Evolutionary conservation across 2,888 invertebrate species (phyloP), one percentile per base, ranked within the genome.

Genomic region (Hermaeophaga mercurialis): DNA sequence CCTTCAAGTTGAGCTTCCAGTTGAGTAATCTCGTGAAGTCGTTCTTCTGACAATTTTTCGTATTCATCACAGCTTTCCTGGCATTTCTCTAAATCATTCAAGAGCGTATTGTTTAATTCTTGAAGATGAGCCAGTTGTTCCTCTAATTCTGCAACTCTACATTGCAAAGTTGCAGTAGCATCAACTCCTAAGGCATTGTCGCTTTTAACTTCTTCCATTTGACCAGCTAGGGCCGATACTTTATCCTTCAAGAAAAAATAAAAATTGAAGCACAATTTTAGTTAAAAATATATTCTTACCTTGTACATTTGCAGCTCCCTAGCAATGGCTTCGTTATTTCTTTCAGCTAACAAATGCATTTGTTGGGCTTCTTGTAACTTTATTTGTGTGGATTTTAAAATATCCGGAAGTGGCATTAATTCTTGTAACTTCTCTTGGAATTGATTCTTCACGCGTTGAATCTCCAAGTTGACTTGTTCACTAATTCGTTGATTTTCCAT

Each of bases 391-490:
- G 85, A 84, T 69, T 86, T 87, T 61, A 89, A 73, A 19, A 88
- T 80, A 60, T 87, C 87, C 0, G 88, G 88, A 18, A 88, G 79
- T 0, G 88, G 87, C 0, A 85, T 83, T 43, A 88, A 74, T 73
- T 88, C 88, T 55, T 85, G 84, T 15, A 88, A 75, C 72, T 87
- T 88, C 68, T 87, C 87, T 80, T 88, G 87, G 76, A 88, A 88
- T 73, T 88, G 83, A 67, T 79, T 80, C 81, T 88, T 88, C 7
- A 88, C 86, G 60, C 84, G 78, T 65, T 86, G 85, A 56, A 88
- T 86, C 75, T 88, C 89, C 11, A 86, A 74, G 64, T 85, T 86
- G 34, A 88, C 86, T 71, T 88, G 87, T 67, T 88, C 88, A 63
- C 85, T 85, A 69, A 88, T 85, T 43, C 87, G 79, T 14, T 82